phyloP scores from a whole-genome alignment of 2,113 vertebrate species.

The Mastomys coucha region DNA sequence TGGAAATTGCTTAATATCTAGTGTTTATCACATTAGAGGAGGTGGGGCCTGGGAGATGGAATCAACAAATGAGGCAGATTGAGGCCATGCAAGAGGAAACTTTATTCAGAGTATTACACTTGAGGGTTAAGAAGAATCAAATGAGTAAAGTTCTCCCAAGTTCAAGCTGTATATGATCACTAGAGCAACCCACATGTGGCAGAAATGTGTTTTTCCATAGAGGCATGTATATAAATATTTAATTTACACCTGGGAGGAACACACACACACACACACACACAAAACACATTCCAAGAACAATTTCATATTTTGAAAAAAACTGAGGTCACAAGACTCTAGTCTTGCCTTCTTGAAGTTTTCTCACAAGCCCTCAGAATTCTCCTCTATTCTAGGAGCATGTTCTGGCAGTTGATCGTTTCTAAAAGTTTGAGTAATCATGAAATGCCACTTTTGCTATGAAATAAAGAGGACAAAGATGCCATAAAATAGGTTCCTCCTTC shows the following conservation, averaged over 20 bases:
- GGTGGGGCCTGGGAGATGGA: background rate
- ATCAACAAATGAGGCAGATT: too few relatives aligned
- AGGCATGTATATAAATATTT: background rate
- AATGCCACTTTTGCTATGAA: background rate
- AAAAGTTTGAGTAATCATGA: background rate
- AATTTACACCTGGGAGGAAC: background rate
- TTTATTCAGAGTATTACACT: background rate
- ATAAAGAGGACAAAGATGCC: background rate
- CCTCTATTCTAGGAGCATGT: background rate
- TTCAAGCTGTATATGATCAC: background rate
- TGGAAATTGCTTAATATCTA: background rate
- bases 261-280: too few relatives aligned
- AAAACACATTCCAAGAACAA: background rate
- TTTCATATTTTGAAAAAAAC: background rate
- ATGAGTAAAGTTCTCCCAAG: background rate
- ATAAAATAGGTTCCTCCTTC: background rate
- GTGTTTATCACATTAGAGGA: background rate
- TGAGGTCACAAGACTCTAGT: background rate
- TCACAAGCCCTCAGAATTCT: background rate
- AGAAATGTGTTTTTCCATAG: background rate
- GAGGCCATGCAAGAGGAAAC: background rate
- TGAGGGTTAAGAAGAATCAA: background rate
- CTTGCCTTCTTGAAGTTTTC: background rate
- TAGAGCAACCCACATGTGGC: background rate
- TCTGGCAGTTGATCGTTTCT: background rate